These are phyloP conservation scores for Euborellia annulipes DNA, from an alignment of 1,140 invertebrate species.

Conservation along the genomic window DNA sequence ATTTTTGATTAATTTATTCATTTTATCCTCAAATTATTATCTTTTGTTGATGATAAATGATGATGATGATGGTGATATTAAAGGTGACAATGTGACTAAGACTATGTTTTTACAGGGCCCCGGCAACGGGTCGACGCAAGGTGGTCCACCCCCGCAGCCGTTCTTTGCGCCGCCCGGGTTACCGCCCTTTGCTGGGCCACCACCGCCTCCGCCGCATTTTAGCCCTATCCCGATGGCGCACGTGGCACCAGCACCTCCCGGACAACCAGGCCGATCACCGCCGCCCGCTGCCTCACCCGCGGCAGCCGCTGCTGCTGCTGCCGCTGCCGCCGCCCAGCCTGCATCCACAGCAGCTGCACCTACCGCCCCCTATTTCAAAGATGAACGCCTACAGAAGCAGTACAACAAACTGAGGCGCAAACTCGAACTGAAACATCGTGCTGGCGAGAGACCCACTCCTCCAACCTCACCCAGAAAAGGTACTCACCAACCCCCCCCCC, in stretches of 20 bases:
- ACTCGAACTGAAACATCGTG: slow-evolving; percentile 44
- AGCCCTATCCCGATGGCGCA: slow-evolving; percentile 1
- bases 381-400: slow-evolving; percentile 58
- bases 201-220: slow-evolving; percentile 31
- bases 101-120: slow-evolving; percentile 33
- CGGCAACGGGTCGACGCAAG: slow-evolving; percentile 37
- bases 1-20: too few species aligned
- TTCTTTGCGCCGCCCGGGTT: slow-evolving; percentile 32
- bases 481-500: too few species aligned
- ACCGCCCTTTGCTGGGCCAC: slow-evolving; percentile 28
- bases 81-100: too few species aligned
- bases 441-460: slow-evolving; percentile 25
- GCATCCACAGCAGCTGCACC: too few species aligned
- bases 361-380: slow-evolving; percentile 42
- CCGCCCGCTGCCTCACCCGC: not conserved
- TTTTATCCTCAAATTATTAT: too few species aligned
- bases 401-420: slow-evolving; percentile 58
- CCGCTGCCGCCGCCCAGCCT: slow-evolving; percentile 5
- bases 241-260: not conserved
- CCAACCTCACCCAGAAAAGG: slow-evolving; percentile 38
- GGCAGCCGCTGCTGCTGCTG: too few species aligned
- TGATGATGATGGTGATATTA: too few species aligned
- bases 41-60: too few species aligned
- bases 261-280: not conserved
- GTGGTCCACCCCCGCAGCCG: slow-evolving; percentile 35